Evolutionary conservation across 64 coral and sea anemone species (phyloP).

Genomic region (Exaiptasia diaphana): DNA sequence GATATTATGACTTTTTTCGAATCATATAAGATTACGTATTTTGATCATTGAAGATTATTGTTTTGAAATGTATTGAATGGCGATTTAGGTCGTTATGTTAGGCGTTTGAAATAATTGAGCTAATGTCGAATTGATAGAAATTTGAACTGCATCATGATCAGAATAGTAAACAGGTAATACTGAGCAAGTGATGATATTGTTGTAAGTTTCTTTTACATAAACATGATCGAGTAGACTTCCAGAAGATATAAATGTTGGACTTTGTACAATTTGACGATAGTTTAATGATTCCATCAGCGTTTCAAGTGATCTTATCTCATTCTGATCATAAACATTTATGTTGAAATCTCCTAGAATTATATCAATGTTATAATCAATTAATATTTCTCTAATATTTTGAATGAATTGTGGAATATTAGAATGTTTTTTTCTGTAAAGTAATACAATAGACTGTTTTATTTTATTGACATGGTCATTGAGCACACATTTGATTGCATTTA

Average conservation of each 20-base stretch:
- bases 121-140: not conserved
- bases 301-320: not conserved
- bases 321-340: slow-evolving; percentile 54
- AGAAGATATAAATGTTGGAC: slow-evolving; percentile 33
- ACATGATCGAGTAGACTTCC: slow-evolving; percentile 38
- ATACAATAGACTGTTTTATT: not conserved
- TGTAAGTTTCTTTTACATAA: slow-evolving; percentile 8
- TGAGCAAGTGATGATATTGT: not conserved
- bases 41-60: not conserved
- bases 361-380: not conserved
- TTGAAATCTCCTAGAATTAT: slow-evolving; percentile 50
- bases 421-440: slow-evolving; percentile 57
- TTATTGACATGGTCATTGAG: not conserved
- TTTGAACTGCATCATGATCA: slow-evolving; percentile 27
- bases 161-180: slow-evolving; percentile 18
- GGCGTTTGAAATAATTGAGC: not conserved
- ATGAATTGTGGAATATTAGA: slow-evolving; percentile 28
- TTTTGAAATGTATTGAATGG: not conserved
- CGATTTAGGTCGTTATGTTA: not conserved
- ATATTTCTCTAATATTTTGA: not conserved
- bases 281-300: slow-evolving; percentile 6
- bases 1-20: not conserved
- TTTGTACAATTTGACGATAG: slow-evolving; percentile 27
- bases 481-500: slow-evolving; percentile 46
- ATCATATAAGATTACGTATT: not conserved